Percentiles rank a stretch among this genome's conserved stretches.
These are phyloP conservation scores for Ovibos moschatus DNA, from an alignment of 2,113 vertebrate genomes.

Conservation along the genomic window DNA sequence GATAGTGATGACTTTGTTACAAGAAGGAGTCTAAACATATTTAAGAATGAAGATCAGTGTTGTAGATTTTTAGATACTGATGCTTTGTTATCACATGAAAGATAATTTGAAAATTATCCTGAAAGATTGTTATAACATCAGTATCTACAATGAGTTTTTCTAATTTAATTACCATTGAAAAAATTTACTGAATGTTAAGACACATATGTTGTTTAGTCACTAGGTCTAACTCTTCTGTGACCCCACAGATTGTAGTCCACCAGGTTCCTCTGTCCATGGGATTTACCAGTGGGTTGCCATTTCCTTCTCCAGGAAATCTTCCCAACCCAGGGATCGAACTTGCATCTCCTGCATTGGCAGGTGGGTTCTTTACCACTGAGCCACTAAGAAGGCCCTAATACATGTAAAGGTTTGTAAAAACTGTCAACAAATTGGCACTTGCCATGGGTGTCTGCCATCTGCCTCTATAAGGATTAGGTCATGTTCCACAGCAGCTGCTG, in stretches of 20 bases:
- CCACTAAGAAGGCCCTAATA: not conserved
- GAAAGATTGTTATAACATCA: not conserved
- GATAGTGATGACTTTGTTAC: not conserved
- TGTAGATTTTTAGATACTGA: not conserved
- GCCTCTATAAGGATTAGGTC: not conserved
- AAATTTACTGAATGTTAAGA: not conserved
- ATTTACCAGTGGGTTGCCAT: not conserved
- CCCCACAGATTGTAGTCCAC: not conserved
- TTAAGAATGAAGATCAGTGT: not conserved
- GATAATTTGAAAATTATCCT: slow-evolving; percentile 5
- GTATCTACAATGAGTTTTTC: not conserved
- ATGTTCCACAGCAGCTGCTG: not conserved
- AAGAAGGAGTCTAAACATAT: not conserved
- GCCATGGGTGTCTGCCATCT: not conserved
- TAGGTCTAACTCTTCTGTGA: not conserved
- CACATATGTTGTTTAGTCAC: not conserved
- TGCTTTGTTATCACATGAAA: slow-evolving; percentile 23
- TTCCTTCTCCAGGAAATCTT: not conserved
- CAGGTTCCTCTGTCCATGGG: not conserved
- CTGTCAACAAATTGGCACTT: not conserved
- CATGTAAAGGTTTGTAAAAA: not conserved
- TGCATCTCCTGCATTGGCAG: not conserved
- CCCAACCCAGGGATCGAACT: not conserved
- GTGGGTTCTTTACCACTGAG: not conserved
- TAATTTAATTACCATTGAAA: not conserved